Evolutionary conservation across 2,888 invertebrate genomes (phyloP), one percentile per base, ranked within the genome.

Genomic region (Agriopis marginaria): DNA sequence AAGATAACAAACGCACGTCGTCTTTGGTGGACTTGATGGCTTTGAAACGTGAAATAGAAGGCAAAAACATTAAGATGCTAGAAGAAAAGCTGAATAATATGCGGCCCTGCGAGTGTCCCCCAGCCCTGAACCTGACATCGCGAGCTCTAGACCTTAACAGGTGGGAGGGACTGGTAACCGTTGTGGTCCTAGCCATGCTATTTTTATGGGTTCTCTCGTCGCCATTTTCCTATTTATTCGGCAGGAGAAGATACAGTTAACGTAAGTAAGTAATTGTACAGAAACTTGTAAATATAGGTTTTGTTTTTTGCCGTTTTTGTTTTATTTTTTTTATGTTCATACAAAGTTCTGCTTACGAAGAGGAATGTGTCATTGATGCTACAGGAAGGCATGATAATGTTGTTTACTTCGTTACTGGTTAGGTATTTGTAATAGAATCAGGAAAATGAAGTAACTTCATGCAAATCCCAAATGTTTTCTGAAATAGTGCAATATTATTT

Each of bases 211-310:
- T 65, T 0, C 14, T 69, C 11, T 50, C 65, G 0, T 42, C 44
- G 11, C 65, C 69, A 1, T 54, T 64, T 2, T 17, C 50, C 0
- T 63, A 39, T 9, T 45, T 65, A 0, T 62, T 69, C 10, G 69
- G 61, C 12, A 65, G 62, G 44, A 44, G 69, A 42, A 65, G 69
- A 65, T 32, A 42, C 9, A 68, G 61, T 5, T 68, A 76, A 65
- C 49, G 66, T 65, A 50, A 49, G 66, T 65, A 50, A 49, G 60
- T 49, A 53, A 12, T 54, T 50, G 23, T 50, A 44, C 42, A 56
- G 54, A 49, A 23, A 9, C 47, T 54, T 69, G 65, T 65, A 65
- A 69, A 64, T 64, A 69, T 61, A 68, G 55, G 11, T 62, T 51
- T 32, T 65, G 11, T 51, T 64, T 64, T 50, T 44, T 53, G 11